Evolutionary conservation across 1,140 invertebrate species (phyloP).

Genomic region (Choristoneura fumiferana): DNA sequence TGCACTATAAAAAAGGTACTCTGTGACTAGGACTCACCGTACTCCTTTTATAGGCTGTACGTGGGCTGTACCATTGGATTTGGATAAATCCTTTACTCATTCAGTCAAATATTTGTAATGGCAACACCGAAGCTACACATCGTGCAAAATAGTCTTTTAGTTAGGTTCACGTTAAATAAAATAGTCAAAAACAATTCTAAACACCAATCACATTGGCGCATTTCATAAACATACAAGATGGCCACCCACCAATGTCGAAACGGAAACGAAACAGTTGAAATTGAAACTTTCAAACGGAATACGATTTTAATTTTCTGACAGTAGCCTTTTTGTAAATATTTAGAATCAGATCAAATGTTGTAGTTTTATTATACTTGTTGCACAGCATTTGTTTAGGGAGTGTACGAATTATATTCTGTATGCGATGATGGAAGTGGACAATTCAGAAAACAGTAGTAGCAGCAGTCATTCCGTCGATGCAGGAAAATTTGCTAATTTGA

Average conservation of each 20-base stretch:
- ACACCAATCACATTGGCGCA: conserved; percentile 27
- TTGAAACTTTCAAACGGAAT: conserved; percentile 32
- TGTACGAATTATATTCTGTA: too few relatives aligned
- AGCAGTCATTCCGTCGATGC: conserved; percentile 50
- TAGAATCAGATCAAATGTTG: background rate
- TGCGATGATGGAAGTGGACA: conserved; percentile 60
- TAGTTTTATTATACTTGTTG: background rate
- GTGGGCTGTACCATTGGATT: too few relatives aligned
- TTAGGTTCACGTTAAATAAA: too few relatives aligned
- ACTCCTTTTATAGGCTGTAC: too few relatives aligned
- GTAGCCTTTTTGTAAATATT: conserved; percentile 22
- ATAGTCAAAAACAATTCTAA: too few relatives aligned
- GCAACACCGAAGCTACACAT: too few relatives aligned
- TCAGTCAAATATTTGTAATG: too few relatives aligned
- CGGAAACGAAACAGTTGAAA: conserved; percentile 43
- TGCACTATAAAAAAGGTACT: too few relatives aligned
- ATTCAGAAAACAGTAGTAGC: conserved; percentile 46
- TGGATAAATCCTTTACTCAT: too few relatives aligned
- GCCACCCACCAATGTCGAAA: conserved; percentile 20
- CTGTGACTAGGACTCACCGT: too few relatives aligned
- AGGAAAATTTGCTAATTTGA: conserved; percentile 67
- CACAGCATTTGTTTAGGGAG: background rate
- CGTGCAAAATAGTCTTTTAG: too few relatives aligned
- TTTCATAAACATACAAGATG: conserved; percentile 40
- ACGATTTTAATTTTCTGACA: background rate